Evolutionary conservation across 2,113 vertebrate species (phyloP), one percentile per base, ranked within the genome.

Genomic region (Rana temporaria): DNA sequence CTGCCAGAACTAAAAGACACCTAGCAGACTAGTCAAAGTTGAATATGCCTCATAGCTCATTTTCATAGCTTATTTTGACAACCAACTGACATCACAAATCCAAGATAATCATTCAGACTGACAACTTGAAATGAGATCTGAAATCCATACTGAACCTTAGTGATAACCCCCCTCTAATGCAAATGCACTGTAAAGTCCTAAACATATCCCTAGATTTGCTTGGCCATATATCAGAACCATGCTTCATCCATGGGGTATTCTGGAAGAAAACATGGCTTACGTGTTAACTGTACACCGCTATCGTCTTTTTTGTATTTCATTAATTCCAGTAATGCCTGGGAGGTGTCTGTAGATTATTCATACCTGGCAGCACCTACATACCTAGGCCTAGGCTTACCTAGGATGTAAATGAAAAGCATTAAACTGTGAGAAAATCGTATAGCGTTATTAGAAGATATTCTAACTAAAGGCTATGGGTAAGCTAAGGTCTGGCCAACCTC

Each of bases 11-110:
- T 53, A 24, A 81, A 22, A 48, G 4, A 53, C 42, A 72, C 34
- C 52, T 32, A 18, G 42, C 32, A 48, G 66, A 57, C 18, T 38
- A 66, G 22, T 17, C 8, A 12, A 52, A 62, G 56, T 18, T 42
- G 11, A 32, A 72, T 72, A 12, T 81, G 79, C 22, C 17, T 56
- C 32, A 68, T 34, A 20, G 9, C 55, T 24, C 59, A 57, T 62
- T 81, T 53, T 72, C 14, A 52, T 52, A 42, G 66, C 67, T 62
- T 81, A 72, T 81, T 81, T 63, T 81, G 79, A 81, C 79, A 81
- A 71, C 68, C 59, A 62, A 42, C 79, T 72, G 79, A 81, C 79
- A 71, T 72, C 68, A 72, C 56, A 81, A 64, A 81, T 72, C 57
- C 57, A 2, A 72, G 34, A 72, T 72, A 72, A 81, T 81, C 67